Conservation (phyloP, 2,797 vertebrate genomes). For the Sardinella longiceps region DNA sequence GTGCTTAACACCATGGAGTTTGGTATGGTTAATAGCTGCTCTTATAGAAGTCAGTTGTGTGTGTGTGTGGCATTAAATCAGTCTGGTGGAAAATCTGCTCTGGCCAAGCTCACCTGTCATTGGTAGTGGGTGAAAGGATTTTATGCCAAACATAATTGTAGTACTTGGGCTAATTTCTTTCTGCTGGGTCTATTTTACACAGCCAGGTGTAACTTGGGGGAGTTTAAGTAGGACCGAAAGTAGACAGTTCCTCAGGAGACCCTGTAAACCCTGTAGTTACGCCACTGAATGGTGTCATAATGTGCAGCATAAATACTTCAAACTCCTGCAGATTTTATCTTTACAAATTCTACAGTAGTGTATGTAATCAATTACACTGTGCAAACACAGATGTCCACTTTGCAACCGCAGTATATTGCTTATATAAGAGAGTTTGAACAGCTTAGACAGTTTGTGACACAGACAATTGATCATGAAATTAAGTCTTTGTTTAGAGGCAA, state of each 20-base stretch:
- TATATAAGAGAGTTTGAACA: not conserved
- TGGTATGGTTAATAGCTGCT: not conserved
- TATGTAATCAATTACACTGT: constrained; percentile 2
- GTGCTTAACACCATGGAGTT: constrained; percentile 19
- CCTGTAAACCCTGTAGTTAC: not conserved
- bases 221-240: not conserved
- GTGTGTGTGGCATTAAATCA: not conserved
- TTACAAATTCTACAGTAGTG: not conserved
- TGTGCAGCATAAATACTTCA: not conserved
- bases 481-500: not conserved
- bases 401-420: not conserved
- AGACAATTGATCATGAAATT: not conserved
- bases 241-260: not conserved
- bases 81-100: not conserved
- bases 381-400: not conserved
- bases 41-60: not conserved
- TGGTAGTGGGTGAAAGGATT: not conserved
- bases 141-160: not conserved
- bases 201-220: not conserved
- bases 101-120: not conserved
- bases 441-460: not conserved
- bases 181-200: not conserved
- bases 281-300: not conserved
- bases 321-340: not conserved
- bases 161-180: not conserved